Evolutionary conservation across 2,113 vertebrate species (phyloP).

Genomic region (Calyptommatus sinebrachiatus): DNA sequence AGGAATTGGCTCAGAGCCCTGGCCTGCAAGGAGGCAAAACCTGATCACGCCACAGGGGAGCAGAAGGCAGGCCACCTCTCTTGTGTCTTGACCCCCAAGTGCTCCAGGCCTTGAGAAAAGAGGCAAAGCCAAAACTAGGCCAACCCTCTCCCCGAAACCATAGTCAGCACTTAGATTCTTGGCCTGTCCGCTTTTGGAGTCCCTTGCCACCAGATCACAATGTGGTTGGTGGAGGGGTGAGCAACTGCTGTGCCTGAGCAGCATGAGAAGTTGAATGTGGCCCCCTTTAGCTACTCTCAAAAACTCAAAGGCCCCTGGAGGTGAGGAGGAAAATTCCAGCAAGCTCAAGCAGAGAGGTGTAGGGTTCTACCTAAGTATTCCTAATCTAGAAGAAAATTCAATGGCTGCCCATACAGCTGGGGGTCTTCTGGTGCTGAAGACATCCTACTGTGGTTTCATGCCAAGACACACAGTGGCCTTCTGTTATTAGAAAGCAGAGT

Average conservation of each 20-base stretch:
- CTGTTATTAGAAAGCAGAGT: background rate
- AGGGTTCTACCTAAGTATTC: background rate
- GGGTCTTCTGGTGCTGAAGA: too few species aligned
- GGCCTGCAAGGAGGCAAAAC: background rate
- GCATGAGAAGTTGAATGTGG: background rate
- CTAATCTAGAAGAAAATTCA: too few species aligned
- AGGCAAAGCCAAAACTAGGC: too few species aligned
- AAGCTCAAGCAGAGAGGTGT: background rate
- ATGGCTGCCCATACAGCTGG: too few species aligned
- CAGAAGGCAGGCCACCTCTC: too few species aligned
- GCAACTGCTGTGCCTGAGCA: background rate
- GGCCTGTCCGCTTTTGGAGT: too few species aligned
- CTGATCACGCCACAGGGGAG: too few species aligned
- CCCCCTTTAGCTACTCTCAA: background rate
- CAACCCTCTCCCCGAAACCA: background rate
- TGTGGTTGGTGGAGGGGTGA: too few species aligned
- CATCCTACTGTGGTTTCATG: background rate
- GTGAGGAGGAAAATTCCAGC: background rate
- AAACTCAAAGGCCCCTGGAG: background rate
- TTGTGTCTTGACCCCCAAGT: too few species aligned
- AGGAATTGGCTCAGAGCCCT: too few species aligned
- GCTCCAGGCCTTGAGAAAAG: background rate
- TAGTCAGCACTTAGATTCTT: background rate
- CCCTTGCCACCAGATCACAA: background rate
- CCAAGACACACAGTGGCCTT: background rate